Evolutionary conservation across 2,113 vertebrate species (phyloP).

Genomic region (Lonchura striata): DNA sequence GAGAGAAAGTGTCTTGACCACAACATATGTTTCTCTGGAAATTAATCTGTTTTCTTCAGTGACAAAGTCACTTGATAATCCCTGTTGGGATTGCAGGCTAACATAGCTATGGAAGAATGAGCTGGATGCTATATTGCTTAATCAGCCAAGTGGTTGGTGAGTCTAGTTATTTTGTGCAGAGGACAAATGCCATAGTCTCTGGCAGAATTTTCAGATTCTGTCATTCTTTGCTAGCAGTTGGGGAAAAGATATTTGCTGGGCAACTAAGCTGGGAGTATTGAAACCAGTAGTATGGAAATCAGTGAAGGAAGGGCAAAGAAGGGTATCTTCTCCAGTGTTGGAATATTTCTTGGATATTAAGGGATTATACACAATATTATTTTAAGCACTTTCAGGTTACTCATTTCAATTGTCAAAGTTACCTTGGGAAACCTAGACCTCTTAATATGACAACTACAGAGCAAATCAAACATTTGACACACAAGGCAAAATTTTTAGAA

Average conservation of each 20-base stretch:
- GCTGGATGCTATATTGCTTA: not conserved
- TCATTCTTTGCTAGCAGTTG: not conserved
- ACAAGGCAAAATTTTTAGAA: not conserved
- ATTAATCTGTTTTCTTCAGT: conserved; percentile 24
- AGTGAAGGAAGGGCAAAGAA: not conserved
- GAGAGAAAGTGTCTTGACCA: not conserved
- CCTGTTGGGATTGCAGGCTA: not conserved
- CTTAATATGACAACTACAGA: not conserved
- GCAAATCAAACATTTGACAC: not conserved
- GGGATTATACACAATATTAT: not conserved
- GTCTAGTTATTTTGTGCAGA: not conserved
- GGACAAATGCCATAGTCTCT: not conserved
- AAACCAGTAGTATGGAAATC: not conserved
- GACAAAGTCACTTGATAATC: not conserved
- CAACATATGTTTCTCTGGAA: not conserved
- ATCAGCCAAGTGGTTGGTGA: not conserved
- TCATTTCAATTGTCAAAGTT: not conserved
- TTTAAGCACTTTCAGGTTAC: not conserved
- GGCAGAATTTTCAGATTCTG: not conserved
- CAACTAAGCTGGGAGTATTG: not conserved
- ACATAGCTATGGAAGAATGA: not conserved
- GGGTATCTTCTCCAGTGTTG: not conserved
- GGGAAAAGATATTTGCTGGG: not conserved
- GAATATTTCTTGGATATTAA: not conserved
- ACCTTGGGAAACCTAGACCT: not conserved